Conservation (phyloP, 2,113 vertebrate species). For the Catagonus wagneri region DNA sequence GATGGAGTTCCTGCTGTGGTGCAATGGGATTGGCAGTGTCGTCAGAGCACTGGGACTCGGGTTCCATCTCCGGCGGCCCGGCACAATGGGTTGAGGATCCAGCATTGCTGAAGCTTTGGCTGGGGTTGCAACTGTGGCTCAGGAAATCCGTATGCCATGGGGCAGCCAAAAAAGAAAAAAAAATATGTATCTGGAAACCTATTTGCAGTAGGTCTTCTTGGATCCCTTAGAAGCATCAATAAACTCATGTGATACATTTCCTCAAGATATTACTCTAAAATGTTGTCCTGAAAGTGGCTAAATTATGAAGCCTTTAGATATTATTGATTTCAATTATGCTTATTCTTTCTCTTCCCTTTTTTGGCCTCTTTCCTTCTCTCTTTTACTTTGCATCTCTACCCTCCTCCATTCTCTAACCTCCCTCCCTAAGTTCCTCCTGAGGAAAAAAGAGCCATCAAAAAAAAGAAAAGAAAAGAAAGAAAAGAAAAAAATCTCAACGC, state of each 20-base stretch:
- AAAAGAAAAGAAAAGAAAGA: neutral
- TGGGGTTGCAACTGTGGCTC: too few relatives aligned
- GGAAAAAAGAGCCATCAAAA: neutral
- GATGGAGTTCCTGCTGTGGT: too few relatives aligned
- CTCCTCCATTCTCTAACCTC: neutral
- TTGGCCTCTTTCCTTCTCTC: neutral
- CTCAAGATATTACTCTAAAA: neutral
- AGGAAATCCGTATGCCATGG: too few relatives aligned
- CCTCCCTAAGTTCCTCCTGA: neutral
- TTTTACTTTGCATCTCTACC: neutral
- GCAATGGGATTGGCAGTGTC: too few relatives aligned
- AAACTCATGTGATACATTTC: neutral
- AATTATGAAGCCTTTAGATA: neutral
- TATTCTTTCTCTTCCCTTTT: neutral
- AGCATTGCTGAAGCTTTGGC: too few relatives aligned
- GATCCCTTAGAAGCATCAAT: neutral
- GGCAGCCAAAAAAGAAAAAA: neutral
- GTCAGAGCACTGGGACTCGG: too few relatives aligned
- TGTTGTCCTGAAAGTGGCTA: neutral
- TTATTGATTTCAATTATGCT: neutral
- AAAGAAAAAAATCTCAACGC: neutral
- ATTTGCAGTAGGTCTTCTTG: neutral
- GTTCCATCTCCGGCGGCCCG: too few relatives aligned
- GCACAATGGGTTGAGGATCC: too few relatives aligned
- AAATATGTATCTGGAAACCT: neutral